Evolutionary conservation across 2,888 invertebrate genomes (phyloP), one percentile per base, ranked within the genome.

Genomic region (Petrolisthes manimaculis): DNA sequence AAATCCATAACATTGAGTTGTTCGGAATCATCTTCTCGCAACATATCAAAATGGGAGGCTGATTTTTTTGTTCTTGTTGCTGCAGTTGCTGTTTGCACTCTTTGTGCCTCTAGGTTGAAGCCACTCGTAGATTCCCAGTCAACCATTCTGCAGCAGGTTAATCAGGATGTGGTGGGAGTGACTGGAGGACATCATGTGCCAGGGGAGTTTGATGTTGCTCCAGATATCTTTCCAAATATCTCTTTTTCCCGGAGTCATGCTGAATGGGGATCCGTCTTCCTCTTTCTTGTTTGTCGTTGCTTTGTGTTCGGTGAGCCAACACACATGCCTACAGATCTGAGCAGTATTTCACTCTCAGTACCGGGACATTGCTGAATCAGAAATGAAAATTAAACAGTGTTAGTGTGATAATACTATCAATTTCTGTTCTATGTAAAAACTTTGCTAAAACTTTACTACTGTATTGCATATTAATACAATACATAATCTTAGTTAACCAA

Each of bases 1-100:
- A 81, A 88, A 61, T 88, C 88, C 88, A 88, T 88, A n/a, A 81
- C 88, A 75, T 88, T 88, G 75, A 88, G 84, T 71, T 84, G 81
- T 8, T 54, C 6, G n/a, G 83, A 83, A 6, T 87, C 83, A n/a
- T 83, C 83, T 53, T 83, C 69, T 55, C 75, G 56, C 51, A 24
- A 67, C 9, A 69, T 37, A 24, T 75, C 83, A 37, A 67, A 53
- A n/a, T 51, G 24, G 14, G 71, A 69, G 69, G 71, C 78, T 24
- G 56, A 69, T 69, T 21, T n/a, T 37, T 37, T 37, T 37, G 37
- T 37, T 37, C 37, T 37, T 37, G 37, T 37, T 37, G 37, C 37
- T 37, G 37, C 37, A 37, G 37, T 37, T 9, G 67, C 74, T 53
- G 74, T 53, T 14, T 83, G 87, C 87, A 83, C 83, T 69, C 81